Percentiles rank a stretch among this genome's conserved stretches.
These are phyloP conservation scores for Agriotes lineatus DNA, from an alignment of 2,888 invertebrate genomes.

Conservation along the genomic window DNA sequence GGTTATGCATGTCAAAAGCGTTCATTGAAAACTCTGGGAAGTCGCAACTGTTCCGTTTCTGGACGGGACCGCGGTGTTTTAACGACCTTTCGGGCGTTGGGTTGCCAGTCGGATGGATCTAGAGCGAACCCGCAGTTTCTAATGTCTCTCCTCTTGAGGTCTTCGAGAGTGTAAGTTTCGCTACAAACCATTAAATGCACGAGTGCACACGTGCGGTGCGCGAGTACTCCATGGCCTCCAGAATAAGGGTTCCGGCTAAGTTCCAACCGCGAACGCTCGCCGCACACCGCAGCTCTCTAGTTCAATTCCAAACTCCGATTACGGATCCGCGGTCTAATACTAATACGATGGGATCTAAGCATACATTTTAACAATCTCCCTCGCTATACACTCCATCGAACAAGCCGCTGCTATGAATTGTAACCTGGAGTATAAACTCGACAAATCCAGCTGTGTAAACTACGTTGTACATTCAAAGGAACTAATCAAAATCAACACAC, in stretches of 20 bases:
- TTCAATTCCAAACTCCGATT: slow-evolving; percentile 35
- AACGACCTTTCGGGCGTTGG: too few species aligned
- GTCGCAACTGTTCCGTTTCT: background rate
- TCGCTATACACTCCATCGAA: background rate
- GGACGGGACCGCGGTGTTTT: too few species aligned
- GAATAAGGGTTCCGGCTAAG: slow-evolving; percentile 35
- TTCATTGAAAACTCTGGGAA: background rate
- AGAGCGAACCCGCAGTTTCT: too few species aligned
- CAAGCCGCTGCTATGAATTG: too few species aligned
- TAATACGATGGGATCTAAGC: slow-evolving; percentile 9
- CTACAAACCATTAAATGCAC: slow-evolving; percentile 29
- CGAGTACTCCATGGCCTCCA: slow-evolving; percentile 31
- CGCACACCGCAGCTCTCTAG: slow-evolving; percentile 38
- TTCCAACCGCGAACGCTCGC: slow-evolving; percentile 37
- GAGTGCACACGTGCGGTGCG: slow-evolving; percentile 34
- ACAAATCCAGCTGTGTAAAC: too few species aligned
- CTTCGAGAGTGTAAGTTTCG: slow-evolving; percentile 8
- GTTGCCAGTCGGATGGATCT: too few species aligned
- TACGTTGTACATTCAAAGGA: too few species aligned
- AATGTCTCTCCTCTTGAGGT: too few species aligned
- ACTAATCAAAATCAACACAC: too few species aligned
- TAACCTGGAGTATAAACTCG: too few species aligned
- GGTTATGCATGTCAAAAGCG: background rate
- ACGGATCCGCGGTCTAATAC: slow-evolving; percentile 23
- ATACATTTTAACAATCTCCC: background rate